Conservation (phyloP, 2,113 vertebrate genomes). For the Pseudolaguvia tuberculata region DNA sequence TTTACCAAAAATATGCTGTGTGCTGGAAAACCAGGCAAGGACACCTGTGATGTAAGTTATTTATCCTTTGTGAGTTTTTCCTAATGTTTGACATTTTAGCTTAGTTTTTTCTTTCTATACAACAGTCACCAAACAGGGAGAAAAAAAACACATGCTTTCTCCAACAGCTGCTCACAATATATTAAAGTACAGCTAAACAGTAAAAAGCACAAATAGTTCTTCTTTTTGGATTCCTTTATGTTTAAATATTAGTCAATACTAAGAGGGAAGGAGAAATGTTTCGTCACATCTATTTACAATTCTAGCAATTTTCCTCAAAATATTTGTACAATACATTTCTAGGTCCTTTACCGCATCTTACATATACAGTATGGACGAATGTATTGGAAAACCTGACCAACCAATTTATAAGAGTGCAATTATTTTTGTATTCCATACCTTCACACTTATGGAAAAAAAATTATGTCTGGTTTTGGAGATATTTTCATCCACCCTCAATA, state of each 20-base stretch:
- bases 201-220: neutral
- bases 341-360: too few relatives aligned
- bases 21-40: conserved; percentile 49
- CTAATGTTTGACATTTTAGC: neutral
- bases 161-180: neutral
- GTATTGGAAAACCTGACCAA: too few relatives aligned
- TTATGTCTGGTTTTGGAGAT: too few relatives aligned
- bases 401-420: too few relatives aligned
- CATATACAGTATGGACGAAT: too few relatives aligned
- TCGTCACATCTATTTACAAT: too few relatives aligned
- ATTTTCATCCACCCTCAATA: too few relatives aligned
- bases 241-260: neutral
- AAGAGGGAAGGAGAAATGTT: neutral
- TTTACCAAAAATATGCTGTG: conserved; percentile 72
- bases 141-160: neutral
- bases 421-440: too few relatives aligned
- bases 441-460: too few relatives aligned
- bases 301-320: too few relatives aligned
- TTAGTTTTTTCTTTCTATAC: neutral
- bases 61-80: neutral
- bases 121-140: neutral
- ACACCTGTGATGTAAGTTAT: conserved; percentile 69
- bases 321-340: too few relatives aligned
- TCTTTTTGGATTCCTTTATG: neutral
- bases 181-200: neutral